phyloP scores from a whole-genome alignment of 2,888 invertebrate genomes.

The Junonia oenone region DNA sequence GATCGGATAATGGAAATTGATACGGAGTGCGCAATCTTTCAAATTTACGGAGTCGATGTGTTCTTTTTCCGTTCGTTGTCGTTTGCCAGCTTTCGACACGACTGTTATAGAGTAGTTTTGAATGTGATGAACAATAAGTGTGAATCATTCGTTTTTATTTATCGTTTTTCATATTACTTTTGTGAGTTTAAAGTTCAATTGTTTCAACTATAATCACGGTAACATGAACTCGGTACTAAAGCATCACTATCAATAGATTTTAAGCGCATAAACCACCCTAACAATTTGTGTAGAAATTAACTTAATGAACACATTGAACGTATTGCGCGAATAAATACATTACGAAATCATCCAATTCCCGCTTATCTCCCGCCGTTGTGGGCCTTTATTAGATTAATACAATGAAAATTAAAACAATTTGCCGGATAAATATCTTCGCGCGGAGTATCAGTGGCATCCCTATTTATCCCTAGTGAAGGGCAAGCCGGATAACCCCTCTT shows the following conservation, averaged over 20 bases:
- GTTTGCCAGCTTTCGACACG: background rate
- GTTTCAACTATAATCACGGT: conserved; percentile 5
- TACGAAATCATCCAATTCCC: conserved; percentile 57
- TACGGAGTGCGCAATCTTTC: background rate
- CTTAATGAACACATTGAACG: conserved; percentile 47
- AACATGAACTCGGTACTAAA: background rate
- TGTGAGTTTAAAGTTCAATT: background rate
- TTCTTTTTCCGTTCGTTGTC: background rate
- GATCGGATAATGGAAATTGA: conserved; percentile 12
- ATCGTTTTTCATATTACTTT: background rate
- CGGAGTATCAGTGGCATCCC: conserved; percentile 74
- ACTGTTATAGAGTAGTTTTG: background rate
- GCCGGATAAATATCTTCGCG: conserved; percentile 79
- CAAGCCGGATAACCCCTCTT: conserved; percentile 78
- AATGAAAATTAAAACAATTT: conserved; percentile 81
- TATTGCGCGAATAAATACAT: conserved; percentile 61
- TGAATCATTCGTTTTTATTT: no score
- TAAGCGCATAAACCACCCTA: conserved; percentile 30
- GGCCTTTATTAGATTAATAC: conserved; percentile 76
- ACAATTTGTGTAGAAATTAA: conserved; percentile 52
- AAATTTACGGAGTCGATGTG: background rate
- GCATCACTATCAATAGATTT: conserved; percentile 10
- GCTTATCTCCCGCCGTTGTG: conserved; percentile 70
- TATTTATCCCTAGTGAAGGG: conserved; percentile 75
- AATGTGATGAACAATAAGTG: no score